Evolutionary conservation across 2,888 invertebrate genomes (phyloP), one percentile per base, ranked within the genome.

Genomic region (Tachina fera): DNA sequence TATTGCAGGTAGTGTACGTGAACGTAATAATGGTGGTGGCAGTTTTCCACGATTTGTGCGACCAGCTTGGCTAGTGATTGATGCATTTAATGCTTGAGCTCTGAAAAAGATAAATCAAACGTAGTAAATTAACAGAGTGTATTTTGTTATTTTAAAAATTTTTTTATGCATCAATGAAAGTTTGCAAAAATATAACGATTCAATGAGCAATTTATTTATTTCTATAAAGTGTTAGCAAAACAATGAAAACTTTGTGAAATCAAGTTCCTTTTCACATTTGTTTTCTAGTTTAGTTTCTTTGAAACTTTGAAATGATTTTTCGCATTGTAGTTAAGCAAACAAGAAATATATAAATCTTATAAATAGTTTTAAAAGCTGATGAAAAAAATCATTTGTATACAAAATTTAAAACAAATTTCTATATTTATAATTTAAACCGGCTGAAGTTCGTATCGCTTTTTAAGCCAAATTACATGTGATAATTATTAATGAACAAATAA

Each of bases 1-100:
- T 91, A 97, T 97, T 87, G 97, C 97, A 58, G 97, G 97, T 83
- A 97, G 93, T 9, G 97, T 97, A 89, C 97, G 95, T 58, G 97
- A 97, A 89, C 97, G 95, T 88, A 97, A 93, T 87, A 97, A 93
- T 0, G 97, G 97, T 13, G 96, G 96, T 31, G 96, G 96, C 51
- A 94, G 93, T 84, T 91, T 92, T 9, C 86, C 81, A 77, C 94
- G 93, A 87, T 93, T 93, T 56, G 94, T 92, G 53, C 89, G 94
- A 88, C 91, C 94, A 93, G 80, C 94, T 92, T 88, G 93, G 92
- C 89, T 94, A 71, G 72, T 86, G 94, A 88, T 93, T 89, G 78
- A 93, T 94, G 92, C 95, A 94, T 83, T 88, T 94, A 92, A 94
- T 94, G 91, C 95, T 94, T 91, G 95, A 91, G 92, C 94, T 93